Base-by-base conservation (phyloP, 2,888 invertebrate species). In the Cryptocheilus praepositus region DNA sequence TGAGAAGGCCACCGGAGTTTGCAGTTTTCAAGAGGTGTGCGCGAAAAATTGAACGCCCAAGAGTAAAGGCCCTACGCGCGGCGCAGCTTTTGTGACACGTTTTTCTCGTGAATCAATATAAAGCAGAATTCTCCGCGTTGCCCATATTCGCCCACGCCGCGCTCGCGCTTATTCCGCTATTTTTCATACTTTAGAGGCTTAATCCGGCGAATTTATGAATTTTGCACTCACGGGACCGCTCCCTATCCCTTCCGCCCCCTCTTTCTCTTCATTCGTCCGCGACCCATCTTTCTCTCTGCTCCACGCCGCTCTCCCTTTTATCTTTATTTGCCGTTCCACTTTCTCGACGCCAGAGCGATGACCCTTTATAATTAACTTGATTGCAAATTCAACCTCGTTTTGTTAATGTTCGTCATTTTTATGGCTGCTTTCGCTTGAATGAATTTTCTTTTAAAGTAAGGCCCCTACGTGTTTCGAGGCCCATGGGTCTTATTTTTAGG, bases 121-220 rank as follows among this genome's bases (percentile, higher is more conserved):
- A 36, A 36, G 62, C 21, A 44, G 66, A 71, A 79, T 81, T 80
- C 80, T 70, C 43, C n/a, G 18, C 49, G 19, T 18, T 49, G 16
- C n/a, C 49, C 18, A 49, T 18, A 49, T 49, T 49, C 49, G 16
- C 19, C 49, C 49, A 49, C 49, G 49, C 19, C 49, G 49, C 16
- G 49, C 49, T 8, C 18, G 18, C 49, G 49, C 49, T 49, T 18
- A 49, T 49, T 19, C 19, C 19, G 49, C 19, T 19, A 19, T 49
- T 49, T 19, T 49, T 19, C 36, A 36, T 36, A 36, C 36, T 36
- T 36, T 36, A 11, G 36, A 36, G 36, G 36, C 36, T 36, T 36
- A 36, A 36, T 36, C 18, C 49, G 49, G 49, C 19, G 49, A 18
- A 49, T 18, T 49, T 49, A 18, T 49, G 16, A 49, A 49, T 49